These are phyloP conservation scores for Cladorhizidae sp. DNA, from an alignment of 37 sponge, comb jelly and placozoan species.

Conservation along the genomic window DNA sequence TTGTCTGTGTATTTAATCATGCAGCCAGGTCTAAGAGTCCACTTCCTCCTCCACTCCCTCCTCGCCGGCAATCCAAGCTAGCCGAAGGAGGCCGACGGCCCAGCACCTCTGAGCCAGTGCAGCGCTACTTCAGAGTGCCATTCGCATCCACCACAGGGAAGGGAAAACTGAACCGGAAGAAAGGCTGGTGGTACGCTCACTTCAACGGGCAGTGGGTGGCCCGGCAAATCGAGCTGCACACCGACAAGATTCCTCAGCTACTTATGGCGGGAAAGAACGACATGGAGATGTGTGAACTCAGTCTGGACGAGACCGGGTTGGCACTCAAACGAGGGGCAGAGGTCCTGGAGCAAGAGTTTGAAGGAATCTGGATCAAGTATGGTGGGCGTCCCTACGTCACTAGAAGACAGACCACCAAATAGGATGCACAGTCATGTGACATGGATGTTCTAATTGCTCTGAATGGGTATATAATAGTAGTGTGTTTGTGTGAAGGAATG, in stretches of 20 bases:
- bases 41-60: constrained; percentile 33
- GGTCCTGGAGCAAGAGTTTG: constrained; percentile 88
- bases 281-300: constrained; percentile 97
- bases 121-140: constrained; percentile 94
- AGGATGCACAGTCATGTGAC: too few relatives aligned
- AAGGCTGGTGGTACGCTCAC: constrained; percentile 99
- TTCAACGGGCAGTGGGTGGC: constrained; percentile 98
- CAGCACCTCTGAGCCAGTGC: constrained; percentile 32
- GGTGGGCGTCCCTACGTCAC: constrained; percentile 85
- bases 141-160: constrained; percentile 74
- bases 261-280: constrained; percentile 93
- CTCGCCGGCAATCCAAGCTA: background rate
- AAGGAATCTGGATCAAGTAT: constrained; percentile 78
- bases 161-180: constrained; percentile 54
- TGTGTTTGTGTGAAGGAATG: too few relatives aligned
- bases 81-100: background rate
- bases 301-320: constrained; percentile 92
- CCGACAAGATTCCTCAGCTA: constrained; percentile 76
- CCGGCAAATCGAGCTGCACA: constrained; percentile 94
- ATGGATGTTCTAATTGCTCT: too few relatives aligned
- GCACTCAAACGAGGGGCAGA: constrained; percentile 91
- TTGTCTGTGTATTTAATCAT: too few relatives aligned
- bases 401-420: too few relatives aligned
- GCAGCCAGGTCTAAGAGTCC: constrained; percentile 1
- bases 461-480: too few relatives aligned